Evolutionary conservation across 2,113 vertebrate species (phyloP).

Genomic region (Eublepharis macularius): DNA sequence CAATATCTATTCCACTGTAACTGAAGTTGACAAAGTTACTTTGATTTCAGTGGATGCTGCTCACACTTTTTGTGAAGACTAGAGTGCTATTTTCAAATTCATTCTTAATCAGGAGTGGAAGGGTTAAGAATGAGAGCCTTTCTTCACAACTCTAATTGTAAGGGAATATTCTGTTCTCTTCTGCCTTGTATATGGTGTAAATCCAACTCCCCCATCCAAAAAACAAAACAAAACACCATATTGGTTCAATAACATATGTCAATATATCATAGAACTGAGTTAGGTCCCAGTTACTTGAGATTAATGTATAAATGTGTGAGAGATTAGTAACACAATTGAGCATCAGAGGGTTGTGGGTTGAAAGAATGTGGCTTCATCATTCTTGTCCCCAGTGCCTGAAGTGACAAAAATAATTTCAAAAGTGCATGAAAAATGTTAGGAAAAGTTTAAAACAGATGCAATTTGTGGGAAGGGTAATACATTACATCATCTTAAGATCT

Average conservation of each 20-base stretch:
- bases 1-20: not conserved
- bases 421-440: constrained; percentile 4
- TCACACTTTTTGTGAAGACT: not conserved
- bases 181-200: not conserved
- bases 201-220: not conserved
- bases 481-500: not conserved
- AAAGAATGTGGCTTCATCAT: constrained; percentile 5
- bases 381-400: not conserved
- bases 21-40: not conserved
- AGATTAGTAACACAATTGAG: constrained; percentile 23
- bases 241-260: not conserved
- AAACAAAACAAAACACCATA: not conserved
- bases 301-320: constrained; percentile 12
- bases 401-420: constrained; percentile 16
- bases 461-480: constrained; percentile 14
- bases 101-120: not conserved
- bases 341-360: constrained; percentile 4
- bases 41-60: not conserved
- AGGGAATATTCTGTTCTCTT: not conserved
- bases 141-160: not conserved
- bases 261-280: not conserved
- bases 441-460: constrained; percentile 20
- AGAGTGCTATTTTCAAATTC: not conserved
- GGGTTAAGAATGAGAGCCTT: not conserved
- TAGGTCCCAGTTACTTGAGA: not conserved